Conservation (phyloP, 2,797 vertebrate genomes). For the Mus caroli region DNA sequence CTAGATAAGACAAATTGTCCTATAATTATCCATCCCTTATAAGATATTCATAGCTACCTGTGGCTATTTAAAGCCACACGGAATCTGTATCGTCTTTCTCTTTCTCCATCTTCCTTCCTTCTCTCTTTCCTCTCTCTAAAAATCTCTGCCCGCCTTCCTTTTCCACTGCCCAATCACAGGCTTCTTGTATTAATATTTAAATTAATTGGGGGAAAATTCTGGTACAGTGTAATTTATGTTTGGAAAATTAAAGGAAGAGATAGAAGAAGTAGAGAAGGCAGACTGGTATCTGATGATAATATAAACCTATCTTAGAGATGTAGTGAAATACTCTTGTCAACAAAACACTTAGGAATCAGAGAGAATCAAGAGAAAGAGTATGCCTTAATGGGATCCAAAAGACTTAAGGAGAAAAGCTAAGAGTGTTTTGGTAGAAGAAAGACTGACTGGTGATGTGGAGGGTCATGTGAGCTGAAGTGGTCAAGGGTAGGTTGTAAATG, state of each 20-base stretch:
- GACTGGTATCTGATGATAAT: neutral
- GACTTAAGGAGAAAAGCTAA: neutral
- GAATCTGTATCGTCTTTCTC: no score
- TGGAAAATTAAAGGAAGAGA: neutral
- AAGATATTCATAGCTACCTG: no score
- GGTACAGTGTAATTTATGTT: conserved; percentile 4
- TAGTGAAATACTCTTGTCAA: neutral
- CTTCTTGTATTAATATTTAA: no score
- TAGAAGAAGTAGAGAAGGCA: conserved; percentile 6
- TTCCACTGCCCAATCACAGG: no score
- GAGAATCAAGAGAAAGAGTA: conserved; percentile 30
- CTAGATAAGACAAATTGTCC: no score
- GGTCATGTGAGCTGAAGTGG: neutral
- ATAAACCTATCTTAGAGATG: conserved; percentile 9
- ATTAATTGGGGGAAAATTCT: no score
- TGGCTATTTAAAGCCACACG: no score
- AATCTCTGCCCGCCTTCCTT: no score
- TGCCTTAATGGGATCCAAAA: neutral
- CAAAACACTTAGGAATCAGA: neutral
- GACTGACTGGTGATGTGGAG: neutral
- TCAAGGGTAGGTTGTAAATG: neutral
- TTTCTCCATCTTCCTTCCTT: no score
- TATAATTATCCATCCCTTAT: no score
- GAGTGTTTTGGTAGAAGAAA: no score
- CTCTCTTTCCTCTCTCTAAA: no score